These are phyloP conservation scores for Orthonevra nobilis DNA, from an alignment of 2,888 invertebrate species.

Conservation along the genomic window DNA sequence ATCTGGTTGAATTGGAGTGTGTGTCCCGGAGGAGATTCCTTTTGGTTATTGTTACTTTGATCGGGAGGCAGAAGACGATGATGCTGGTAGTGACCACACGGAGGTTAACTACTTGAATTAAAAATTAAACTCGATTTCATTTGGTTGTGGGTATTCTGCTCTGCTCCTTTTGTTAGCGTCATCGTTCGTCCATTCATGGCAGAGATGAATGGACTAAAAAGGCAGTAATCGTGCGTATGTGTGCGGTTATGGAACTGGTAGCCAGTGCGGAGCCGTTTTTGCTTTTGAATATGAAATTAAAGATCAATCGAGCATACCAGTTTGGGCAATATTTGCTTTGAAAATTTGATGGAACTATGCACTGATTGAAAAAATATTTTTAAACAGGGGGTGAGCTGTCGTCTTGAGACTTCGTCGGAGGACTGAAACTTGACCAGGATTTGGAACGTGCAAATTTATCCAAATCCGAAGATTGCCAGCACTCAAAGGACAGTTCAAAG, in stretches of 20 bases:
- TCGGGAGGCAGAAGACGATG: too few species aligned
- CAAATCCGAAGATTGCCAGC: too few species aligned
- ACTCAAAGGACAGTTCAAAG: too few species aligned
- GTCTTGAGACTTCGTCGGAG: too few species aligned
- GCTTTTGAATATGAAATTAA: background rate
- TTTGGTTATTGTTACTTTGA: background rate
- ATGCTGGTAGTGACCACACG: slow-evolving; percentile 27
- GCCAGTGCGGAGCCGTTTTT: slow-evolving; percentile 32
- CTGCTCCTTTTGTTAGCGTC: slow-evolving; percentile 30
- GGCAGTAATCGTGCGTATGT: background rate
- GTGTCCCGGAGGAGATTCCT: slow-evolving; percentile 20
- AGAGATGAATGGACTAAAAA: slow-evolving; percentile 34
- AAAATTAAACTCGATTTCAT: slow-evolving; percentile 45
- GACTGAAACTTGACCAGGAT: too few species aligned
- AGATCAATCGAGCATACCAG: too few species aligned
- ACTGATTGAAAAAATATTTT: too few species aligned
- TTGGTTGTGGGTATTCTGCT: slow-evolving; percentile 10
- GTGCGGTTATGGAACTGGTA: slow-evolving; percentile 18
- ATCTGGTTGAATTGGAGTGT: too few species aligned
- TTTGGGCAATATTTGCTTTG: too few species aligned
- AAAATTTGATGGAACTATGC: too few species aligned
- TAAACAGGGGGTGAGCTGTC: too few species aligned
- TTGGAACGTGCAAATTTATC: too few species aligned
- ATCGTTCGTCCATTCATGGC: slow-evolving; percentile 38
- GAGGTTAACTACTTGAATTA: slow-evolving; percentile 53